These are phyloP conservation scores for Archocentrus centrarchus DNA, from an alignment of 2,113 vertebrate species.

Conservation along the genomic window DNA sequence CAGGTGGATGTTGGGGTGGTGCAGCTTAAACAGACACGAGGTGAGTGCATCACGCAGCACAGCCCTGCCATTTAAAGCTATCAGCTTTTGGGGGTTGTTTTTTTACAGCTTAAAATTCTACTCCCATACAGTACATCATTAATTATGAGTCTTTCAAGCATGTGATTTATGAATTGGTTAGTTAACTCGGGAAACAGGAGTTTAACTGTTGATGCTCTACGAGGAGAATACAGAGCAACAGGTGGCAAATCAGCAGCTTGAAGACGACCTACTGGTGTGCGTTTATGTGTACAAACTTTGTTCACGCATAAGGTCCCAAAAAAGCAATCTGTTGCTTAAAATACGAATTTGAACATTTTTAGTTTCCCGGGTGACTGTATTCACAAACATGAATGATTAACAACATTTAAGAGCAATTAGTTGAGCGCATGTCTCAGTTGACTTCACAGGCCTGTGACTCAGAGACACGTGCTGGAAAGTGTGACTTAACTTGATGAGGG, in stretches of 20 bases:
- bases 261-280: not conserved
- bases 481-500: conserved; percentile 23
- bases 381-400: not conserved
- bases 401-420: conserved; percentile 8
- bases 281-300: not conserved
- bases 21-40: too few relatives aligned
- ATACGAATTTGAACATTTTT: not conserved
- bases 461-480: conserved; percentile 37
- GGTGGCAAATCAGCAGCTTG: not conserved
- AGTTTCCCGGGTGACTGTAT: rapidly evolving
- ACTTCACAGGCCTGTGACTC: conserved; percentile 28
- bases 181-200: not conserved
- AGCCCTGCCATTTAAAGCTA: too few relatives aligned
- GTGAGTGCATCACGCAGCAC: too few relatives aligned
- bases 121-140: not conserved
- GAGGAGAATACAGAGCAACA: not conserved
- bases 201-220: not conserved
- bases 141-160: not conserved
- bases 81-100: too few relatives aligned
- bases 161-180: not conserved
- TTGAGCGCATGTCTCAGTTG: conserved; percentile 29
- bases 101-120: not conserved
- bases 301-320: not conserved
- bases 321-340: not conserved
- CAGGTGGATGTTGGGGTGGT: too few relatives aligned